phyloP scores from a whole-genome alignment of 2,888 invertebrate genomes.

The Dexiosoma caninum region DNA sequence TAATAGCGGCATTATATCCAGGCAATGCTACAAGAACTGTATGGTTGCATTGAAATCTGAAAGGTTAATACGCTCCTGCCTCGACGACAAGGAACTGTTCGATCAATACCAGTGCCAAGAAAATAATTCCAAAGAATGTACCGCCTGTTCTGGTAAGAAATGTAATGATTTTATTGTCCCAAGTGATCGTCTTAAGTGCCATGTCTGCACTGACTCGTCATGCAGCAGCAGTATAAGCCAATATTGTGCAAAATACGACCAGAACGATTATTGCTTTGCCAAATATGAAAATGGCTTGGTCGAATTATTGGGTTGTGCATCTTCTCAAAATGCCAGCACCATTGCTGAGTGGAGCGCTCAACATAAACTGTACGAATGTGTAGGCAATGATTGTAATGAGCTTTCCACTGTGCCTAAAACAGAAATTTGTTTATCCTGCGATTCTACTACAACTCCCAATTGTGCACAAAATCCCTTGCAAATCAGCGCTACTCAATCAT shows the following conservation, averaged over 20 bases:
- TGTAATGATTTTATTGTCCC: conserved; percentile 73
- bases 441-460: conserved; percentile 69
- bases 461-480: conserved; percentile 71
- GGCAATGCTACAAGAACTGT: conserved; percentile 72
- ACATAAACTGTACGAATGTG: conserved; percentile 69
- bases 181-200: conserved; percentile 69
- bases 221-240: conserved; percentile 66
- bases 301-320: conserved; percentile 70
- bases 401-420: conserved; percentile 65
- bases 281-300: conserved; percentile 69
- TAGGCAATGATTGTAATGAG: conserved; percentile 69
- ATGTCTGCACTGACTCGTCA: conserved; percentile 67
- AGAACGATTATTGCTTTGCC: conserved; percentile 71
- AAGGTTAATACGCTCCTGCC: conserved; percentile 71
- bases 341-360: conserved; percentile 68
- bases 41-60: conserved; percentile 69
- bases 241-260: conserved; percentile 67
- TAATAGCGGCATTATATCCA: conserved; percentile 52
- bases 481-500: conserved; percentile 61
- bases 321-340: conserved; percentile 67
- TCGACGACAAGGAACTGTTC: conserved; percentile 72
- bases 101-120: conserved; percentile 67
- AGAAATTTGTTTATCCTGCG: conserved; percentile 69
- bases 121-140: conserved; percentile 66
- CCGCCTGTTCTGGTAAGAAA: conserved; percentile 61